A percentile compares a stretch with the other conserved stretches of the same genome.
Conservation (phyloP, 2,113 vertebrate species). For the Rhipidura dahli region DNA sequence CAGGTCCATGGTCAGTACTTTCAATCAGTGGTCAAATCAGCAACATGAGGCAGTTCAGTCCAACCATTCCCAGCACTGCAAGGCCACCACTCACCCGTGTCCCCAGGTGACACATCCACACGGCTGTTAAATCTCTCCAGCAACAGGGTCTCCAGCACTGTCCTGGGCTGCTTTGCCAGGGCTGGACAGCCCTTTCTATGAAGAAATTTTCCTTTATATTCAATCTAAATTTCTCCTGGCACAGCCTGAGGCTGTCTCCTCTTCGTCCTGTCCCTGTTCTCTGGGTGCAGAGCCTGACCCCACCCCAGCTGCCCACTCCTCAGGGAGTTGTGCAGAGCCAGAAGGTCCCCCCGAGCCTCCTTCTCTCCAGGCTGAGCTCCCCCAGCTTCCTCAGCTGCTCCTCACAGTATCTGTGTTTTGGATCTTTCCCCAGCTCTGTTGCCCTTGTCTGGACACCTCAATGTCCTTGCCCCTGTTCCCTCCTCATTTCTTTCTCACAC, state of each 20-base stretch:
- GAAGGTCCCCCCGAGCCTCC: too few relatives aligned
- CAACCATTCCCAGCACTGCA: background rate
- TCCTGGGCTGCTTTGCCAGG: background rate
- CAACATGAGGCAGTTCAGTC: too few relatives aligned
- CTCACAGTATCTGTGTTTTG: background rate
- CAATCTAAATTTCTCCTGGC: background rate
- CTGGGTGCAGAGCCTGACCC: background rate
- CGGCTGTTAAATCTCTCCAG: background rate
- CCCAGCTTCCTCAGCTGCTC: background rate
- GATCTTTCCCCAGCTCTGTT: background rate
- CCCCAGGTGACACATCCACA: background rate
- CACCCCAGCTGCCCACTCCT: background rate
- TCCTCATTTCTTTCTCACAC: background rate
- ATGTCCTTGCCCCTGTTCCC: background rate
- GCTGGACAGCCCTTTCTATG: background rate
- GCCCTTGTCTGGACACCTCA: background rate
- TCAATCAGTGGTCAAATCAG: background rate
- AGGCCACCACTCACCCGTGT: background rate
- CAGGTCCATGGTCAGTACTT: background rate
- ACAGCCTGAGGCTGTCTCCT: accelerated
- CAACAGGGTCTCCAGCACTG: too few relatives aligned
- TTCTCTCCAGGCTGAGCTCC: background rate
- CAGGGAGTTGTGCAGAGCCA: background rate
- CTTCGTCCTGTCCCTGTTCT: background rate
- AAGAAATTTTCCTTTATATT: accelerated